These are phyloP conservation scores for Aphidius gifuensis DNA, from an alignment of 1,140 invertebrate species.

Conservation along the genomic window DNA sequence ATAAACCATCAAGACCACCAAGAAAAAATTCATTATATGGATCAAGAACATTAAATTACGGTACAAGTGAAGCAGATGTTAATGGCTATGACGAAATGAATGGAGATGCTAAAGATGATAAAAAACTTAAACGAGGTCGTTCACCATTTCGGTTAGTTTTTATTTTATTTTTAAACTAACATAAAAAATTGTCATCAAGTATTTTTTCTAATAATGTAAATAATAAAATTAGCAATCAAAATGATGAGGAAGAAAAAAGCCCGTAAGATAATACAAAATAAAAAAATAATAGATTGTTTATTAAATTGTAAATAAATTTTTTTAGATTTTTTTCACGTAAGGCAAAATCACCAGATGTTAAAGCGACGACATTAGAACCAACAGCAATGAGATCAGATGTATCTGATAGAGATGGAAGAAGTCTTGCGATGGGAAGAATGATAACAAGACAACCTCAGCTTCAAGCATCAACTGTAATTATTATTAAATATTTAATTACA, in stretches of 20 bases:
- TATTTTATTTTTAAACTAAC: background rate
- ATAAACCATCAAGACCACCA: constrained; percentile 66
- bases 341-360: constrained; percentile 61
- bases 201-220: background rate
- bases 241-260: constrained; percentile 46
- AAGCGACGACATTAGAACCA: constrained; percentile 71
- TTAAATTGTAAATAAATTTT: constrained; percentile 11
- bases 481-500: background rate
- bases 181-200: background rate
- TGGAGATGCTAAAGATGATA: constrained; percentile 65
- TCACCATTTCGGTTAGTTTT: constrained; percentile 80
- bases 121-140: constrained; percentile 76
- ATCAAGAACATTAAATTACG: constrained; percentile 64
- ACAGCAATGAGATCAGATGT: constrained; percentile 53
- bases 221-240: constrained; percentile 44
- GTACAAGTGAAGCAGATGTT: constrained; percentile 65
- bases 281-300: background rate
- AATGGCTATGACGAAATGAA: constrained; percentile 56
- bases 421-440: constrained; percentile 25
- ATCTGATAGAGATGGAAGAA: constrained; percentile 38
- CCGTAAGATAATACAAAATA: constrained; percentile 36
- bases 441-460: constrained; percentile 43
- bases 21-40: constrained; percentile 66
- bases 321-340: constrained; percentile 78
- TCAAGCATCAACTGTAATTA: constrained; percentile 50